These are phyloP conservation scores for Oligia strigilis DNA, from an alignment of 2,888 invertebrate genomes.

Conservation along the genomic window DNA sequence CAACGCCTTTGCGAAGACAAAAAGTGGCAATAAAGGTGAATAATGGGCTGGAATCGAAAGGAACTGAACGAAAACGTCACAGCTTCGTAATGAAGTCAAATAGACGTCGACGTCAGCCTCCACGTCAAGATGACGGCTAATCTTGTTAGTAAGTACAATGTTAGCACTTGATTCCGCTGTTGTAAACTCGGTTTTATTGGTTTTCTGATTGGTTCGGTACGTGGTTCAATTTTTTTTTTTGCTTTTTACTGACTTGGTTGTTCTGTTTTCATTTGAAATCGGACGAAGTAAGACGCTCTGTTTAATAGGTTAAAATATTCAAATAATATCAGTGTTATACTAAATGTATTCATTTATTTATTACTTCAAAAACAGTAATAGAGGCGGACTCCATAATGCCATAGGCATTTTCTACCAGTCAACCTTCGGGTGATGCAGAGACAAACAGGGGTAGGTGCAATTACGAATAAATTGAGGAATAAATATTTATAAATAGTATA, in stretches of 20 bases:
- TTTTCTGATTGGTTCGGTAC: constrained; percentile 9
- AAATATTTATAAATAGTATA: too few species aligned
- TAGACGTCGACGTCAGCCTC: constrained; percentile 43
- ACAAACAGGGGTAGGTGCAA: too few species aligned
- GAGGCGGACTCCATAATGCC: too few species aligned
- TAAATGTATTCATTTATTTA: too few species aligned
- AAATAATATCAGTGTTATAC: neutral
- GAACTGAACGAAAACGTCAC: constrained; percentile 36
- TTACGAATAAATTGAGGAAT: too few species aligned
- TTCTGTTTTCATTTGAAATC: neutral
- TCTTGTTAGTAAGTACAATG: constrained; percentile 54
- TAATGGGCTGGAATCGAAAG: constrained; percentile 45
- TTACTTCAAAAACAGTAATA: too few species aligned
- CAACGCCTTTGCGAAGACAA: constrained; percentile 32
- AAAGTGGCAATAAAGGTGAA: constrained; percentile 40
- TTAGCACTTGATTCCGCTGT: constrained; percentile 38
- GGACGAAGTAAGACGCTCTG: neutral
- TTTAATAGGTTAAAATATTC: too few species aligned
- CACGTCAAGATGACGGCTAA: constrained; percentile 47
- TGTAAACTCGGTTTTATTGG: constrained; percentile 23
- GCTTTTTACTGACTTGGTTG: neutral
- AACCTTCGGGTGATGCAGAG: too few species aligned
- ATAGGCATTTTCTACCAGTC: too few species aligned
- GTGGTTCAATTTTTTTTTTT: neutral
- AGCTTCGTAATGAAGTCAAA: constrained; percentile 57